Conservation (phyloP, 1,140 invertebrate species). For the Hyles euphorbiae region DNA sequence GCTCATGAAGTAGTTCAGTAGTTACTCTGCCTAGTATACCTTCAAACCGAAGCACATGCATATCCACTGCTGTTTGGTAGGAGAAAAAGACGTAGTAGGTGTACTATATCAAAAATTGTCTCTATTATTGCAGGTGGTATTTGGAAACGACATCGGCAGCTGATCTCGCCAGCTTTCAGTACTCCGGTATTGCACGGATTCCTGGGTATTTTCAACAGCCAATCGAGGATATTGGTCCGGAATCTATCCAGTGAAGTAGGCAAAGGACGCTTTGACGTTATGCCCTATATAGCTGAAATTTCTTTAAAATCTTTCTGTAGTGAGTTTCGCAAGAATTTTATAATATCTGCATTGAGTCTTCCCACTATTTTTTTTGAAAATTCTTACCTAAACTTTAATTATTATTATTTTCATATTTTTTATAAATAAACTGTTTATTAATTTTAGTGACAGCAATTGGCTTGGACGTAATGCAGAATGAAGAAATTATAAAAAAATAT, state of each 20-base stretch:
- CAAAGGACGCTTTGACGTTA: slow-evolving; percentile 80
- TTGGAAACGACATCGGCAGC: slow-evolving; percentile 22
- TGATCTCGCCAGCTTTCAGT: slow-evolving; percentile 87
- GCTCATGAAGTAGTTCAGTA: too few species aligned
- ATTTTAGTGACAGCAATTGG: too few species aligned
- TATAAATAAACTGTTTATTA: too few species aligned
- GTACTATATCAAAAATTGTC: too few species aligned
- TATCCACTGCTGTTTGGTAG: too few species aligned
- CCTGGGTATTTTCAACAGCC: slow-evolving; percentile 86
- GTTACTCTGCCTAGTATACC: too few species aligned
- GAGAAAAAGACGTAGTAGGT: too few species aligned
- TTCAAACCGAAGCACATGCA: too few species aligned
- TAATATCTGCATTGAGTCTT: too few species aligned
- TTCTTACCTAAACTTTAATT: too few species aligned
- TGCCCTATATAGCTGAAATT: slow-evolving; percentile 83
- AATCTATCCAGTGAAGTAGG: slow-evolving; percentile 77
- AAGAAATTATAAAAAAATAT: slow-evolving; percentile 20
- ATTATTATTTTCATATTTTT: too few species aligned
- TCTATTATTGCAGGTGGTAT: slow-evolving; percentile 7
- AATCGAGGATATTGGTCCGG: slow-evolving; percentile 79
- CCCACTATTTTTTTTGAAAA: too few species aligned
- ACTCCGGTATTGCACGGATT: slow-evolving; percentile 91
- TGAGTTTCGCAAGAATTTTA: slow-evolving; percentile 55
- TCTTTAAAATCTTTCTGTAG: slow-evolving; percentile 89
- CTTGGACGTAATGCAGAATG: not conserved